phyloP scores from a whole-genome alignment of 2,113 vertebrate genomes.

The Pluvialis apricaria region DNA sequence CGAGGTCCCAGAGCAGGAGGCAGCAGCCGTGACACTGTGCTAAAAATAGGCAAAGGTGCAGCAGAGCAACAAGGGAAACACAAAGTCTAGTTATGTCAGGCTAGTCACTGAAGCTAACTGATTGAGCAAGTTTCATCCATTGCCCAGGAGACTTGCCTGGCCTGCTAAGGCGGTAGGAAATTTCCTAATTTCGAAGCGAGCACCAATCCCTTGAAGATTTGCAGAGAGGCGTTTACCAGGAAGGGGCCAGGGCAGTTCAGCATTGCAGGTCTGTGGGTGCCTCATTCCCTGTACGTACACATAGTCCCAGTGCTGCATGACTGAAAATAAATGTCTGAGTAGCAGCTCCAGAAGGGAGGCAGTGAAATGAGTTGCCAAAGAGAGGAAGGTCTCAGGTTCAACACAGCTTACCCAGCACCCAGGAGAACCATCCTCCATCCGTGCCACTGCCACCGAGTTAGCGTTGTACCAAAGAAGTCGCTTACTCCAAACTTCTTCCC shows the following conservation, averaged over 20 bases:
- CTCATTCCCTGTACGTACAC: fast-evolving
- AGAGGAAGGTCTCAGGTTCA: background rate
- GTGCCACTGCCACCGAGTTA: background rate
- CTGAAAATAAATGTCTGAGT: background rate
- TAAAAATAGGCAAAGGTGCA: fast-evolving
- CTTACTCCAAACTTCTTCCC: background rate
- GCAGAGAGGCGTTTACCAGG: background rate
- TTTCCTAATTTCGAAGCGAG: background rate
- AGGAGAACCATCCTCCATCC: background rate
- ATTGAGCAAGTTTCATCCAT: background rate
- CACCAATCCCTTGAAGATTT: background rate
- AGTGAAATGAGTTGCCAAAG: background rate
- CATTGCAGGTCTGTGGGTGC: fast-evolving
- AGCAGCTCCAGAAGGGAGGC: background rate
- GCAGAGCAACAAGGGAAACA: background rate
- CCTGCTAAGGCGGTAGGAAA: background rate
- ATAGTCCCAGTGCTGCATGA: background rate
- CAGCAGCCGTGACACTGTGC: fast-evolving
- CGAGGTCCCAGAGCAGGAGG: background rate
- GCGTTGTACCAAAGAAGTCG: background rate
- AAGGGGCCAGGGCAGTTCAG: fast-evolving
- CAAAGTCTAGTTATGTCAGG: background rate
- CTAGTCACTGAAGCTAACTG: background rate
- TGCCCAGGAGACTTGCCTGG: fast-evolving
- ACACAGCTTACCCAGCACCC: background rate